Conservation (phyloP, 2,888 invertebrate genomes). For the Blera fallax region DNA sequence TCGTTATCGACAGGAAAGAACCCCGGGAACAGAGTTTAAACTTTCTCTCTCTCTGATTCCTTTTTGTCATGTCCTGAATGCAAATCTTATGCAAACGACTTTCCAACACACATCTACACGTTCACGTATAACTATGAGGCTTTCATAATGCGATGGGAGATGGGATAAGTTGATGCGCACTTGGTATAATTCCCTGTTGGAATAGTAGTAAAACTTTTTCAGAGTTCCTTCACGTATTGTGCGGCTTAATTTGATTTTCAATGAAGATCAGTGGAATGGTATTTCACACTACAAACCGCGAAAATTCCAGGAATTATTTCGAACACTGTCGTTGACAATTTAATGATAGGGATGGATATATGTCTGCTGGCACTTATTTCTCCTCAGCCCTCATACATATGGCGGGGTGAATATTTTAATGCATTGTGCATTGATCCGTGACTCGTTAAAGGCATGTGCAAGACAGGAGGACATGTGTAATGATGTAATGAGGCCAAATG, state of each 20-base stretch:
- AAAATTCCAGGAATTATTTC: conserved; percentile 64
- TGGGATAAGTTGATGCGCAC: conserved; percentile 67
- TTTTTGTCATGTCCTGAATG: conserved; percentile 53
- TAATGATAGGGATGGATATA: conserved; percentile 53
- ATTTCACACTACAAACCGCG: conserved; percentile 57
- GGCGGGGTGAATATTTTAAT: conserved; percentile 10
- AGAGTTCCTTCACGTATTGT: conserved; percentile 66
- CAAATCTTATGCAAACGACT: conserved; percentile 70
- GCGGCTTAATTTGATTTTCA: conserved; percentile 69
- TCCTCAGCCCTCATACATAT: neutral
- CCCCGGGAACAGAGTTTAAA: conserved; percentile 37
- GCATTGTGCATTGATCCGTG: conserved; percentile 33
- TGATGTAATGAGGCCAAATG: conserved; percentile 19
- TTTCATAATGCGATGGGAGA: conserved; percentile 65
- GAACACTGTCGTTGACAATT: conserved; percentile 63
- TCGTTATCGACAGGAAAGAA: conserved; percentile 63
- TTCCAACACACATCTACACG: conserved; percentile 17
- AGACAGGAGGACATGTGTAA: conserved; percentile 13
- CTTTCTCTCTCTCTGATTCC: conserved; percentile 38
- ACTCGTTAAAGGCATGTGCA: conserved; percentile 32
- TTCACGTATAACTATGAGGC: conserved; percentile 48
- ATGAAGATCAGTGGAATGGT: conserved; percentile 66
- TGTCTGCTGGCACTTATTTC: conserved; percentile 38
- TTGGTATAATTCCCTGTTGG: conserved; percentile 58
- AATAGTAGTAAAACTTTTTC: conserved; percentile 63